These are phyloP conservation scores for Malaclemys terrapin DNA, from an alignment of 2,113 vertebrate genomes.

Conservation along the genomic window DNA sequence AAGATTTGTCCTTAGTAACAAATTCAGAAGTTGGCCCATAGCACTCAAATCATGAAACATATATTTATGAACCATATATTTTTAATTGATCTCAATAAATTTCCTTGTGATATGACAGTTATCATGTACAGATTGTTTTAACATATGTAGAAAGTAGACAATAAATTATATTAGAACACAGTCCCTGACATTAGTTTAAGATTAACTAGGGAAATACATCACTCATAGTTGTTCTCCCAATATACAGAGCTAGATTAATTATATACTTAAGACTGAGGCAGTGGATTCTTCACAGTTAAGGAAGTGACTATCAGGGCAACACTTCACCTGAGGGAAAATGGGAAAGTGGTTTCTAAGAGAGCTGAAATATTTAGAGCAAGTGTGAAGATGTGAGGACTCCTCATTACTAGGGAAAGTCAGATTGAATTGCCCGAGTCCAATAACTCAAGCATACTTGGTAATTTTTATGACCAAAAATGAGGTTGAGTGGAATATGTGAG, in stretches of 20 bases:
- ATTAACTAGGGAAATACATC: not conserved
- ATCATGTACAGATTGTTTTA: not conserved
- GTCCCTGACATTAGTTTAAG: not conserved
- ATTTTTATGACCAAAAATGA: constrained; percentile 56
- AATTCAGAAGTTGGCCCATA: not conserved
- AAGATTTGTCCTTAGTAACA: not conserved
- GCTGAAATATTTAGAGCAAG: not conserved
- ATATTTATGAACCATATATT: not conserved
- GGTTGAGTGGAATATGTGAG: constrained; percentile 71
- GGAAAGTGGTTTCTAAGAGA: not conserved
- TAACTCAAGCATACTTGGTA: constrained; percentile 8
- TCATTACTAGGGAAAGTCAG: not conserved
- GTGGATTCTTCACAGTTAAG: not conserved
- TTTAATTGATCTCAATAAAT: not conserved
- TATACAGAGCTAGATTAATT: not conserved
- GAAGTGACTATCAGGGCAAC: not conserved
- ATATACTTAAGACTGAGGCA: not conserved
- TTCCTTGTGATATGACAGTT: not conserved
- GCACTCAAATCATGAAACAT: not conserved
- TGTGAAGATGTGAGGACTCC: not conserved
- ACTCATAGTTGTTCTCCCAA: not conserved
- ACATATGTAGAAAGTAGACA: not conserved
- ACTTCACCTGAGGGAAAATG: not conserved
- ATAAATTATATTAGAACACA: not conserved
- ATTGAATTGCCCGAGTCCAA: not conserved